A percentile compares a stretch with the other conserved stretches of the same genome.
Conservation (phyloP, 2,113 vertebrate species). For the Cyphomyrus discorhynchus region DNA sequence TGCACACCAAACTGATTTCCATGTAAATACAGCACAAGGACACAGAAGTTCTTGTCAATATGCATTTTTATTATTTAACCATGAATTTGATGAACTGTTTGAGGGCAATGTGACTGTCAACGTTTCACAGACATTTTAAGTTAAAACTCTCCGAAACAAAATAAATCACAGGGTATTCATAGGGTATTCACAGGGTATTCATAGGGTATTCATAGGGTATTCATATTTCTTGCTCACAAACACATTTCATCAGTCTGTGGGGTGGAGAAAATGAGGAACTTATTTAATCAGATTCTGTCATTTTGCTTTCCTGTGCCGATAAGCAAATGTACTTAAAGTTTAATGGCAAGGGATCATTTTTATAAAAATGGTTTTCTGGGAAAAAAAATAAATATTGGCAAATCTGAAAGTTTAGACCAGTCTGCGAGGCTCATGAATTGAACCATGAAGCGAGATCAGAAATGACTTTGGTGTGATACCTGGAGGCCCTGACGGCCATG, state of each 20-base stretch:
- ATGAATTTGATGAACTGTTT: not conserved
- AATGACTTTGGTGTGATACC: constrained; percentile 53
- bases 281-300: not conserved
- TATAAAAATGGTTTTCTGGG: not conserved
- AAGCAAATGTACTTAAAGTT: not conserved
- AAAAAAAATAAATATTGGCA: not conserved
- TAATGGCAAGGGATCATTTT: not conserved
- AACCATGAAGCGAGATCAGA: constrained; percentile 72
- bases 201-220: not conserved
- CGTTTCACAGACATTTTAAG: not conserved
- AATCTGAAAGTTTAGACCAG: not conserved
- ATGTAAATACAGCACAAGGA: not conserved
- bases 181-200: too few species aligned
- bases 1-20: not conserved
- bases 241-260: not conserved
- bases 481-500: constrained; percentile 46
- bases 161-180: not conserved
- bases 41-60: not conserved
- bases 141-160: not conserved
- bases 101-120: not conserved
- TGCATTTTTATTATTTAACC: not conserved
- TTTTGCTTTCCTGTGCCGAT: not conserved
- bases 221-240: not conserved
- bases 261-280: not conserved
- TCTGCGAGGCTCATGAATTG: constrained; percentile 24